Base-by-base conservation (phyloP, 2,797 vertebrate species). In the Knipowitschia caucasica region DNA sequence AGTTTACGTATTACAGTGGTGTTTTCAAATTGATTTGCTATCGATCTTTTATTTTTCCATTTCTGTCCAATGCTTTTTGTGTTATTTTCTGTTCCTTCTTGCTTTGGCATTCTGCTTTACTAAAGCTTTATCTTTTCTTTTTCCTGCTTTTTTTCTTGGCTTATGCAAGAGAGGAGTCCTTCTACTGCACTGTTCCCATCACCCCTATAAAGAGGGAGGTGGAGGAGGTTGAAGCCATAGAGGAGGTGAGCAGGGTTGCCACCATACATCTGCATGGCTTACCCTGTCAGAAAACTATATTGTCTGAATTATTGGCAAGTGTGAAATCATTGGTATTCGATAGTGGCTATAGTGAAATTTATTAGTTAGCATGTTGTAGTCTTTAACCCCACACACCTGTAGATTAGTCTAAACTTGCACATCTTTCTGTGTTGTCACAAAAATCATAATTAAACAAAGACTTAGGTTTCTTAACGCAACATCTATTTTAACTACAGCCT, bases 111-210 rank as follows among this genome's bases (percentile, higher is more conserved):
- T 56, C 45, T 39, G 43, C 36, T 14, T 58, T 75, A 80, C 52
- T 49, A 64, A 69, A 74, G 67, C 65, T 50, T 62, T 76, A 45
- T 78, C 67, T 59, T 63, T 71, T 69, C 66, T 66, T 68, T 44
- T 68, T 73, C 78, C 67, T 80, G 62, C 75, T 77, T 33, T 75
- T 73, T 57, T n/a, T 73, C 40, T 61, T 76, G 56, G 44, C 60
- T 69, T 64, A 77, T 71, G 84, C 77, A 91, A 93, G 92, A 94
- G 91, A 93, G 87, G 91, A 92, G 85, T 92, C 92, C 89, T 95
- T 94, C 92, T 94, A 90, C 92, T 93, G 90, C 90, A 93, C 89
- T 82, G 87, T 94, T 89, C 91, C 92, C 88, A 94, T 94, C 90
- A 95, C 94, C 91, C 94, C 94, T 88, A 87, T 93, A 91, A 94